Evolutionary conservation across 2,113 vertebrate genomes (phyloP).

Genomic region (Chlamydotis undulata): DNA sequence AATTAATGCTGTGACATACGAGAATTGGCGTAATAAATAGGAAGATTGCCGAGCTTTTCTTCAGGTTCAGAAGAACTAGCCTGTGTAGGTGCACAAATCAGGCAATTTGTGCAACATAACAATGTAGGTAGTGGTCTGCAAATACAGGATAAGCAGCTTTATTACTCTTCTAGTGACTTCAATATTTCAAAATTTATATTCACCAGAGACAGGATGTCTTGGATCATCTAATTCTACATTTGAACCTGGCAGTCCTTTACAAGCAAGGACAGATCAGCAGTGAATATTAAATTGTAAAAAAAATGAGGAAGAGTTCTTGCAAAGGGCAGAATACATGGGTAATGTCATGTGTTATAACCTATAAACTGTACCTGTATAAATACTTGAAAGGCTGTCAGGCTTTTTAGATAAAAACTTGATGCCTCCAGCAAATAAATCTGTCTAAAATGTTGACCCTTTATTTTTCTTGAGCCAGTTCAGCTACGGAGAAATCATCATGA

Average conservation of each 20-base stretch:
- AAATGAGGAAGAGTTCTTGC: neutral
- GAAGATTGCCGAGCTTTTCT: neutral
- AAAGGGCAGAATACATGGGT: neutral
- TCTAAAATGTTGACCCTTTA: neutral
- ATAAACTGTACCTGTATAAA: neutral
- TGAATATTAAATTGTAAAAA: slow-evolving; percentile 52
- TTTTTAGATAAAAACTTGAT: slow-evolving; percentile 27
- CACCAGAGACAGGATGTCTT: neutral
- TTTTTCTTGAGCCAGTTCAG: neutral
- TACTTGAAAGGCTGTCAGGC: neutral
- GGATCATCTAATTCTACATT: slow-evolving; percentile 36
- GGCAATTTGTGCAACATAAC: neutral
- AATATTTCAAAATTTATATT: slow-evolving; percentile 11
- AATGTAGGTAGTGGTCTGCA: neutral
- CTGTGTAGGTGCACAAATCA: neutral
- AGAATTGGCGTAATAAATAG: neutral
- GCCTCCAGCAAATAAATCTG: neutral
- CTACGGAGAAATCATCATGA: neutral
- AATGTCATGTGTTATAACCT: slow-evolving; percentile 7
- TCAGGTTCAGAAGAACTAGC: neutral
- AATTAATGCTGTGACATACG: neutral
- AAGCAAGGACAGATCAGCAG: slow-evolving; percentile 18
- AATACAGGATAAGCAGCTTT: neutral
- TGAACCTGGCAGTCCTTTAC: slow-evolving; percentile 47
- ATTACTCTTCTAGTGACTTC: neutral